phyloP scores from a whole-genome alignment of 2,113 vertebrate genomes.

The Eclectus roratus region DNA sequence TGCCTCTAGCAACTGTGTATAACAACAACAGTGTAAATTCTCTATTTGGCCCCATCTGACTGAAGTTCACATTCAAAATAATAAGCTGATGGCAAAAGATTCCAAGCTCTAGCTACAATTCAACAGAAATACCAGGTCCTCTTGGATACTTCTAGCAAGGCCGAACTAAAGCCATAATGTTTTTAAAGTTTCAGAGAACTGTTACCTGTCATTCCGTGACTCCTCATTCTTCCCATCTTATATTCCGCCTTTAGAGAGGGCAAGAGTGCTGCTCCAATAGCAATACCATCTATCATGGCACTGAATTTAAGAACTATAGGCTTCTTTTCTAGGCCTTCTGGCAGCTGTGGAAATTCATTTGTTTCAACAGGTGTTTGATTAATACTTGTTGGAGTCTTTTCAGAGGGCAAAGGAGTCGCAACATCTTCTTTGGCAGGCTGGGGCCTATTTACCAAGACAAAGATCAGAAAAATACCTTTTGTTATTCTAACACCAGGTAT shows the following conservation, averaged over 20 bases:
- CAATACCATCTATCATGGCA: constrained; percentile 96
- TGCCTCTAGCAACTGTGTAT: background rate
- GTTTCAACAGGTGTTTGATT: constrained; percentile 95
- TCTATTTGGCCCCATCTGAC: too few relatives aligned
- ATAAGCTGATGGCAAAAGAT: background rate
- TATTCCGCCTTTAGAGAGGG: constrained; percentile 97
- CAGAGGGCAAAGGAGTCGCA: constrained; percentile 87
- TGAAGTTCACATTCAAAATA: background rate
- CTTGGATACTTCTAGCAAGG: background rate
- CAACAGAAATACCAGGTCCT: background rate
- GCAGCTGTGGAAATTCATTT: constrained; percentile 95
- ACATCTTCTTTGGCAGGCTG: constrained; percentile 88
- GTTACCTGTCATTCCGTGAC: constrained; percentile 94
- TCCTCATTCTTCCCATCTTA: constrained; percentile 97
- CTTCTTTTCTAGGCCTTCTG: constrained; percentile 97
- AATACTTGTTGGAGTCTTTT: constrained; percentile 89
- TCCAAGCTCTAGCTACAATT: background rate
- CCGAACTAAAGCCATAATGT: background rate
- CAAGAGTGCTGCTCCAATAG: constrained; percentile 92
- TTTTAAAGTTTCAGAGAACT: background rate
- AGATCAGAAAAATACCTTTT: background rate
- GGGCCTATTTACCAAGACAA: constrained; percentile 68
- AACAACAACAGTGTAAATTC: background rate
- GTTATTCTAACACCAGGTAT: background rate
- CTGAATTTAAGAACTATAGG: constrained; percentile 98